A percentile compares a stretch with the other conserved stretches of the same genome.
phyloP scores from a whole-genome alignment of 2,888 invertebrate genomes.

The Podabrus alpinus region DNA sequence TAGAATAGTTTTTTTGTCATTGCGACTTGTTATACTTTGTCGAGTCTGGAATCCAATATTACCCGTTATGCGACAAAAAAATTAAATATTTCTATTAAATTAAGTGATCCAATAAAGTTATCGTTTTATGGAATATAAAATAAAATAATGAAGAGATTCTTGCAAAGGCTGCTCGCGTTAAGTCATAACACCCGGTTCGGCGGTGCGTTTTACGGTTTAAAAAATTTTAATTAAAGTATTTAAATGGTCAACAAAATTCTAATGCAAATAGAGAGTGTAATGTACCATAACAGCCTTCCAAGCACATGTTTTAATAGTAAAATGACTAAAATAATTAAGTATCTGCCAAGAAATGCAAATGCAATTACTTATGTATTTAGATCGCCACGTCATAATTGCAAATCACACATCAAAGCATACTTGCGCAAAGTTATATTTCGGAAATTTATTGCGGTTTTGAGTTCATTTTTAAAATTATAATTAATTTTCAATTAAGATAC shows the following conservation, averaged over 20 bases:
- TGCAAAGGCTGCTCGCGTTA: not conserved
- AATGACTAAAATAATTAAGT: conserved; percentile 42
- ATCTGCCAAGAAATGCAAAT: conserved; percentile 46
- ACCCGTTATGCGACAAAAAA: not conserved
- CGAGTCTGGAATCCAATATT: not conserved
- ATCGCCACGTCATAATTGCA: conserved; percentile 12
- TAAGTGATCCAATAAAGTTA: not conserved
- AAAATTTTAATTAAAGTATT: conserved; percentile 4
- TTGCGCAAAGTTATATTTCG: not conserved
- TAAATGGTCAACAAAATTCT: conserved; percentile 20
- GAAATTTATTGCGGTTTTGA: not conserved
- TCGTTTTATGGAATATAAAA: not conserved
- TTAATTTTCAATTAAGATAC: not conserved
- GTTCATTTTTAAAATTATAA: not conserved
- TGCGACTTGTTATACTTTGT: not conserved
- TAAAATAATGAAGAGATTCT: not conserved
- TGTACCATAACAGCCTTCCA: conserved; percentile 47
- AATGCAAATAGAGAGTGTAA: conserved; percentile 39
- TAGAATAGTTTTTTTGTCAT: not conserved
- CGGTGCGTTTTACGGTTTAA: not conserved
- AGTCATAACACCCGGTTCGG: not conserved
- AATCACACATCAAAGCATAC: conserved; percentile 7
- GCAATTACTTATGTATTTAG: conserved; percentile 39
- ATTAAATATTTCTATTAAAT: not conserved
- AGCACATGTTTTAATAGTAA: conserved; percentile 45